phyloP scores from a whole-genome alignment of 2,113 vertebrate genomes.

The Solea solea region DNA sequence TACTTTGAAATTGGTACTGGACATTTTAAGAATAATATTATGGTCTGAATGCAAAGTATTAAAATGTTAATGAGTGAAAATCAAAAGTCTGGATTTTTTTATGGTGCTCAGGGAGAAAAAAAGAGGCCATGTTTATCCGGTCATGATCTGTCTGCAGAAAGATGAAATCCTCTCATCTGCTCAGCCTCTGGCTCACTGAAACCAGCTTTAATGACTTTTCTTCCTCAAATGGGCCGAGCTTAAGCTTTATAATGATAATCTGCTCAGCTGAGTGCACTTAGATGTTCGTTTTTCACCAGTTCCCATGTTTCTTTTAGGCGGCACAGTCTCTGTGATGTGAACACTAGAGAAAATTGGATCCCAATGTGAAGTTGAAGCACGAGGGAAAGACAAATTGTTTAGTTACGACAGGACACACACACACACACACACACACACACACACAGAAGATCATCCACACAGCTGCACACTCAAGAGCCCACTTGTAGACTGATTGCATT shows the following conservation, averaged over 20 bases:
- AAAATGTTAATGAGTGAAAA: too few relatives aligned
- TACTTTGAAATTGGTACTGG: too few relatives aligned
- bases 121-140: constrained; percentile 39
- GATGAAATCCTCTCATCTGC: constrained; percentile 62
- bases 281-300: constrained; percentile 45
- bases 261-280: constrained; percentile 57
- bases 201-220: constrained; percentile 69
- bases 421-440: not conserved
- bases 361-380: not conserved
- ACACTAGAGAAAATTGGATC: not conserved
- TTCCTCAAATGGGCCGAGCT: constrained; percentile 46
- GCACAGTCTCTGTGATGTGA: constrained; percentile 5
- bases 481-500: constrained; percentile 44
- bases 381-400: not conserved
- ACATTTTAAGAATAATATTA: too few relatives aligned
- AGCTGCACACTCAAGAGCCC: constrained; percentile 27
- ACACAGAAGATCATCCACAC: not conserved
- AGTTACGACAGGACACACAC: not conserved
- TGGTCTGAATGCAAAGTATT: too few relatives aligned
- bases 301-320: constrained; percentile 31
- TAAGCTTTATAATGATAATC: constrained; percentile 66
- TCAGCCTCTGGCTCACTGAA: constrained; percentile 45
- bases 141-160: constrained; percentile 42
- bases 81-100: not conserved
- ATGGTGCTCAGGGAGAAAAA: constrained; percentile 9